A percentile compares a stretch with the other conserved stretches of the same genome.
These are phyloP conservation scores for Enteromius paludinosus DNA, from an alignment of 2,797 vertebrate species.

Conservation along the genomic window DNA sequence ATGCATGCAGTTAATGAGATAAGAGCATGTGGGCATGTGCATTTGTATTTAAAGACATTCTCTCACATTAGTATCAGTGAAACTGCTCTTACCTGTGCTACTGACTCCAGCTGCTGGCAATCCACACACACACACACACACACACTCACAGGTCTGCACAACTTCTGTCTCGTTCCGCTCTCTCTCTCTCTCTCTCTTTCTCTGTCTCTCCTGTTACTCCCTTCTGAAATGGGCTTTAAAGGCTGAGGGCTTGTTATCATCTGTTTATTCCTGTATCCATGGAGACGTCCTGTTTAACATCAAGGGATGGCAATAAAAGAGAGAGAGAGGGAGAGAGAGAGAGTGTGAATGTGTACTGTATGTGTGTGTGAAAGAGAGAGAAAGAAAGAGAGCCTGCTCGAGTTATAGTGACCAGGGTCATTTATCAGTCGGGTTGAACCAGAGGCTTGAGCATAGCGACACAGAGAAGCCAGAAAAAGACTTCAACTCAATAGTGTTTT, in stretches of 20 bases:
- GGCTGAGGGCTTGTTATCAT: constrained; percentile 83
- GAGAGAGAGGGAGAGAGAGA: constrained; percentile 23
- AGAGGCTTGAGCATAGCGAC: constrained; percentile 42
- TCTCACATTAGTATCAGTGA: constrained; percentile 20
- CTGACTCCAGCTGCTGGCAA: constrained; percentile 52
- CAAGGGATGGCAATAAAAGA: constrained; percentile 77
- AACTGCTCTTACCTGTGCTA: constrained; percentile 66
- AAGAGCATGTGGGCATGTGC: constrained; percentile 18
- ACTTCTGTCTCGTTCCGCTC: constrained; percentile 53
- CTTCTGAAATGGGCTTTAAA: constrained; percentile 78
- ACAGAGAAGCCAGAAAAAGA: neutral
- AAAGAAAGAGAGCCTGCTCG: constrained; percentile 50
- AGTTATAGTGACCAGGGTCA: constrained; percentile 78
- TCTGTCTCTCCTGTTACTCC: constrained; percentile 56
- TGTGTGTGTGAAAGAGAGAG: constrained; percentile 4
- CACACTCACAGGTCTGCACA: constrained; percentile 46
- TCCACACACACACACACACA: constrained; percentile 52
- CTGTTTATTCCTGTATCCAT: constrained; percentile 87
- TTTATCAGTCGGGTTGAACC: constrained; percentile 61
- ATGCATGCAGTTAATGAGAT: constrained; percentile 7
- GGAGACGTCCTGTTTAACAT: constrained; percentile 83
- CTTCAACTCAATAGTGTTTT: constrained; percentile 21
- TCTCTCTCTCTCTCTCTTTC: constrained; percentile 61
- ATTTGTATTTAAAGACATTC: constrained; percentile 37
- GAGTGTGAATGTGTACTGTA: neutral